These are phyloP conservation scores for Drusus annulatus DNA, from an alignment of 1,140 invertebrate species.

Conservation along the genomic window DNA sequence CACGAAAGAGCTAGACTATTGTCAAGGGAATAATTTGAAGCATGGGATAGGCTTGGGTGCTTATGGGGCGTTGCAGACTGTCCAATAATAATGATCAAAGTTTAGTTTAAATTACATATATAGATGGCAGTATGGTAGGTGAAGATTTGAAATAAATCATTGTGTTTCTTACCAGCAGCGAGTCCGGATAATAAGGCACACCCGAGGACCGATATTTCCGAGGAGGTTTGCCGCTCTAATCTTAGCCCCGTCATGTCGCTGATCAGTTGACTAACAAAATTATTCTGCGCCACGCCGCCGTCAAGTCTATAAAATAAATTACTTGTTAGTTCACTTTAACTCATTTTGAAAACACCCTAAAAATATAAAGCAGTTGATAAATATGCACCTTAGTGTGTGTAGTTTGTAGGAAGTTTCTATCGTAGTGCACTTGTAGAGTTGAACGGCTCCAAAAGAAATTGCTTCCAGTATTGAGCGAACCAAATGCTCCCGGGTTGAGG, in stretches of 20 bases:
- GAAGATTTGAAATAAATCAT: too few species aligned
- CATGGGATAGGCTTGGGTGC: too few species aligned
- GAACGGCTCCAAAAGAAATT: conserved; percentile 86
- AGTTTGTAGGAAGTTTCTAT: conserved; percentile 77
- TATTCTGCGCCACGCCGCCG: conserved; percentile 93
- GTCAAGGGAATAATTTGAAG: too few species aligned
- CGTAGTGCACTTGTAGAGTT: conserved; percentile 81
- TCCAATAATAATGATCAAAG: too few species aligned
- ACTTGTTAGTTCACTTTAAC: too few species aligned
- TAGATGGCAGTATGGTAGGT: too few species aligned
- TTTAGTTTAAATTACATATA: too few species aligned
- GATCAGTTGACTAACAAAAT: conserved; percentile 91
- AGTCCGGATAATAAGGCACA: conserved; percentile 88
- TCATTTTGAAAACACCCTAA: too few species aligned
- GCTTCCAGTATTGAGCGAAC: conserved; percentile 89
- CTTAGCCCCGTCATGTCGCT: conserved; percentile 83
- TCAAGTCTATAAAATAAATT: conserved; percentile 79
- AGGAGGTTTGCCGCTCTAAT: conserved; percentile 79
- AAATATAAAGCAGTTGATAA: not conserved
- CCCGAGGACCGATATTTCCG: conserved; percentile 86
- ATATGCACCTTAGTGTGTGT: conserved; percentile 74
- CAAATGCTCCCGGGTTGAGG: conserved; percentile 84
- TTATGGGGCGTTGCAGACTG: too few species aligned
- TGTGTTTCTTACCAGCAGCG: conserved; percentile 74
- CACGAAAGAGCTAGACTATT: too few species aligned